These are phyloP conservation scores for Cheilosia pagana DNA, from an alignment of 2,888 invertebrate genomes.

Conservation along the genomic window DNA sequence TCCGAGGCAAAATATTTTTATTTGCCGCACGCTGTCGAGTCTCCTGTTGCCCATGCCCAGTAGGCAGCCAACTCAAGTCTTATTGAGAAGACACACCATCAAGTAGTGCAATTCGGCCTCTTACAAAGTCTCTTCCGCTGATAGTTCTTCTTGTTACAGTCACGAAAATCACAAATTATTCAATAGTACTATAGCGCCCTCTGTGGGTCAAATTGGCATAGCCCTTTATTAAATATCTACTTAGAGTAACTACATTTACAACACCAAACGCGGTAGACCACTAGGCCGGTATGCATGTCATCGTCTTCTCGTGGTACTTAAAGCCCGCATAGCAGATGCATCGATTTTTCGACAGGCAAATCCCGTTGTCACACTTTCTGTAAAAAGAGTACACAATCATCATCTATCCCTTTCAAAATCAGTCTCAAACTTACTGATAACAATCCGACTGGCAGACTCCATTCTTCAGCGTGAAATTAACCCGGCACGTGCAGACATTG, in stretches of 20 bases:
- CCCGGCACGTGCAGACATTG: conserved; percentile 85
- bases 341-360: conserved; percentile 81
- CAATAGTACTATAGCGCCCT: too few species aligned
- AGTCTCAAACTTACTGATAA: conserved; percentile 79
- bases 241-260: neutral
- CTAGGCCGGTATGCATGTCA: conserved; percentile 80
- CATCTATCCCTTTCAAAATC: neutral
- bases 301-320: conserved; percentile 80
- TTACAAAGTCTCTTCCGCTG: too few species aligned
- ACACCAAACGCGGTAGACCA: neutral
- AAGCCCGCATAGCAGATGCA: conserved; percentile 82
- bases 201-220: too few species aligned
- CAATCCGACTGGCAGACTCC: conserved; percentile 82
- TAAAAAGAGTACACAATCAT: conserved; percentile 7
- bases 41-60: too few species aligned
- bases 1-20: too few species aligned
- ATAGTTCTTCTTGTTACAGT: too few species aligned
- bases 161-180: too few species aligned
- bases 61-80: too few species aligned
- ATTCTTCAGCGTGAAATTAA: conserved; percentile 84
- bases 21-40: too few species aligned
- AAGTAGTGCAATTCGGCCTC: too few species aligned
- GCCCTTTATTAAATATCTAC: neutral
- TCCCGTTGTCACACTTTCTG: conserved; percentile 81
- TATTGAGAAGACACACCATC: too few species aligned